Evolutionary conservation across 2,113 vertebrate genomes (phyloP), one percentile per base, ranked within the genome.

Genomic region (Ranitomeya imitator): DNA sequence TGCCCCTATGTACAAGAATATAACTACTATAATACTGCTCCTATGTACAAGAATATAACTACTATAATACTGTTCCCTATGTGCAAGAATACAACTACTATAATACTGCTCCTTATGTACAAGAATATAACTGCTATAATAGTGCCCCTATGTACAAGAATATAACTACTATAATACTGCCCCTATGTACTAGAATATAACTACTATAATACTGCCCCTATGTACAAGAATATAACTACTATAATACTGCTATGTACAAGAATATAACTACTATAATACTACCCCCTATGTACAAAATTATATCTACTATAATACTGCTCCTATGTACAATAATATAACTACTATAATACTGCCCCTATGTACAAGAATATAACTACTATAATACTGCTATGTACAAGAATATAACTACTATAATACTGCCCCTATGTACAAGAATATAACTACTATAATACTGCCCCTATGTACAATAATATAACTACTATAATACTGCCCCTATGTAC

Each of bases 401-500:
- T 69, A 26, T 69, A 26, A 69, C 65, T 69, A 69, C 65, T 69
- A 69, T 69, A 69, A 69, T 69, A 69, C 65, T 69, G 65, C 63
- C 0, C 65, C 65, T 69, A 69, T 69, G 11, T 69, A 69, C 65
- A 69, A 69, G 65, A 69, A 26, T 69, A 69, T 69, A 26, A 69
- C 65, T 69, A 69, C 65, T 23, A 69, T 69, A 23, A 69, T 69
- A 69, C 65, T 69, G 10, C 65, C 2, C 65, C 65, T 69, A 69
- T 69, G 11, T 73, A 73, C 69, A 73, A 73, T 13, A 73, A 73
- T 73, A 73, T 73, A 73, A 73, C 69, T 73, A 73, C 69, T 73
- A 73, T 73, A 73, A 73, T 61, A 61, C 26, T 31, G 26, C 26
- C 26, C 26, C 26, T 31, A 31, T 31, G 26, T 31, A 31, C 26